A percentile compares a stretch with the other conserved stretches of the same genome.
These are phyloP conservation scores for Caranx melampygus DNA, from an alignment of 2,113 vertebrate genomes.

Conservation along the genomic window DNA sequence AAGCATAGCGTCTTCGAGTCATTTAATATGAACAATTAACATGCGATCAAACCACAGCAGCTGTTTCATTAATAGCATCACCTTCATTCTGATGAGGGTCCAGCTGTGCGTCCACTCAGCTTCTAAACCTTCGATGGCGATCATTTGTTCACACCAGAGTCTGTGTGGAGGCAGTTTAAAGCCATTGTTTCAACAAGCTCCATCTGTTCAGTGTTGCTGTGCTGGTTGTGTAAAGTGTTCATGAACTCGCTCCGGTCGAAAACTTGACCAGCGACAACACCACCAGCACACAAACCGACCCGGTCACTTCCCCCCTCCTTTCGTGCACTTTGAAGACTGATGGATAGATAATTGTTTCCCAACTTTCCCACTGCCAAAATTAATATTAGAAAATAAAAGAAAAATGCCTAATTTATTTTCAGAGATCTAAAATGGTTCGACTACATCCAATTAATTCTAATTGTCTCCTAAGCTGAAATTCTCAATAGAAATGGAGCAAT, in stretches of 20 bases:
- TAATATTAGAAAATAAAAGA: conserved; percentile 70
- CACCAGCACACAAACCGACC: background rate
- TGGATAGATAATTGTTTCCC: conserved; percentile 64
- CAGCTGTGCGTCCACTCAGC: background rate
- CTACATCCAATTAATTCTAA: conserved; percentile 83
- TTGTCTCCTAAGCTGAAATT: conserved; percentile 81
- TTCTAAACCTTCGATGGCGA: background rate
- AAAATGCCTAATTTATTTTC: conserved; percentile 77
- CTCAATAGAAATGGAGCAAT: conserved; percentile 84
- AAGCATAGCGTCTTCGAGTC: conserved; percentile 36
- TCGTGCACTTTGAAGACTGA: conserved; percentile 49
- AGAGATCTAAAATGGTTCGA: conserved; percentile 72
- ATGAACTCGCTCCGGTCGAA: background rate
- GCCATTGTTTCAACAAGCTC: background rate
- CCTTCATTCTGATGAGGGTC: conserved; percentile 1
- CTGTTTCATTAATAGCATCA: conserved; percentile 2
- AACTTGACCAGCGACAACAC: conserved; percentile 4
- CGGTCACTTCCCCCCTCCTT: conserved; percentile 20
- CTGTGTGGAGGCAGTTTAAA: background rate
- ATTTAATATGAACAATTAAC: background rate
- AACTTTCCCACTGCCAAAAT: conserved; percentile 57
- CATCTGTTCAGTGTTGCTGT: background rate
- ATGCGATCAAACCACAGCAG: conserved; percentile 3
- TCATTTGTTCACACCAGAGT: background rate
- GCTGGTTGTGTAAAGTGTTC: background rate